phyloP scores from a whole-genome alignment of 2,888 invertebrate species.

The Zaprionus lineosus region DNA sequence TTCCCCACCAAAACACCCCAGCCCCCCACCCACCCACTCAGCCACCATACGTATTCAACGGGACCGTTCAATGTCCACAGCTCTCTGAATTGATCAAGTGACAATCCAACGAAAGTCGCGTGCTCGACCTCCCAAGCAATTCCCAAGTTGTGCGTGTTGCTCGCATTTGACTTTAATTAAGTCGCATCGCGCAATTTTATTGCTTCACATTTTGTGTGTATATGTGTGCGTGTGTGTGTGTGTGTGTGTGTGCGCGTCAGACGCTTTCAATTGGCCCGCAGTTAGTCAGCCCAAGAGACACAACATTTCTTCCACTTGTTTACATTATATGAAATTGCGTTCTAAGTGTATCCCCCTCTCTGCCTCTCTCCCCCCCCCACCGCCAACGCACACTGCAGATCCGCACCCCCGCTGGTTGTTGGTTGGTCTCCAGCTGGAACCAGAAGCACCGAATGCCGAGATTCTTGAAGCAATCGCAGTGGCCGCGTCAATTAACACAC shows the following conservation, averaged over 20 bases:
- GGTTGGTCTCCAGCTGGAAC: constrained; percentile 15
- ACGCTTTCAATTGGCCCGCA: constrained; percentile 52
- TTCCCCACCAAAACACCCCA: too few relatives aligned
- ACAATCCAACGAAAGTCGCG: constrained; percentile 57
- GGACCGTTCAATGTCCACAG: neutral
- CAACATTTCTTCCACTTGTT: constrained; percentile 34
- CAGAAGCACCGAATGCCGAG: constrained; percentile 76
- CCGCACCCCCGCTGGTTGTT: neutral
- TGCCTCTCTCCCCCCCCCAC: neutral
- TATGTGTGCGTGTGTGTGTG: constrained; percentile 32
- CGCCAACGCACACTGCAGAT: too few relatives aligned
- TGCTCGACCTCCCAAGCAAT: constrained; percentile 30
- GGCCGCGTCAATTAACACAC: constrained; percentile 48
- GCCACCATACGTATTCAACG: too few relatives aligned
- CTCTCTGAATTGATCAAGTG: constrained; percentile 60
- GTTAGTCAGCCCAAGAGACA: constrained; percentile 13
- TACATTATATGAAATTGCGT: constrained; percentile 69
- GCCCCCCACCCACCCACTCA: too few relatives aligned
- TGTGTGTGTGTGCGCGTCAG: constrained; percentile 26
- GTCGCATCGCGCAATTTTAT: constrained; percentile 63
- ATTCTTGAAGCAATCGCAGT: constrained; percentile 70
- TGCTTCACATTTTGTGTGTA: constrained; percentile 39
- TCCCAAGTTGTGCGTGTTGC: constrained; percentile 39
- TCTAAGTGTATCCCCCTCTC: constrained; percentile 20
- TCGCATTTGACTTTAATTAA: constrained; percentile 76